phyloP scores from a whole-genome alignment of 1,140 invertebrate genomes.

The Phymorhynchus buccinoides region DNA sequence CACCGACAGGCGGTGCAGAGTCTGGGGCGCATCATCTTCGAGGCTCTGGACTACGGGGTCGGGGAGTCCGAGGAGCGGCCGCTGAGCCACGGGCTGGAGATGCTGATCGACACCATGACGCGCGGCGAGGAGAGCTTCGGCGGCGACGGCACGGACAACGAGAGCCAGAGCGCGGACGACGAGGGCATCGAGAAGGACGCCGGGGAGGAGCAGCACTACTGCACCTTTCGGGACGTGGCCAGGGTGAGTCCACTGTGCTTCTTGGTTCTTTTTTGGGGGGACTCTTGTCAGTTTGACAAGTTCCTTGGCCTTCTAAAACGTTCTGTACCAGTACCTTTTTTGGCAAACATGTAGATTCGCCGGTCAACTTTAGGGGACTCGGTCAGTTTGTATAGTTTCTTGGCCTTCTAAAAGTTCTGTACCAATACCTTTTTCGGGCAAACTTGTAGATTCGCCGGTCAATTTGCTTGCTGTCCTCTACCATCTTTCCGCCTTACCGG shows the following conservation, averaged over 20 bases:
- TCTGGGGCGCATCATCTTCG: constrained; percentile 87
- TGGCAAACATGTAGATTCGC: no score
- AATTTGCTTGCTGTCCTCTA: no score
- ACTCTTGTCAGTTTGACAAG: no score
- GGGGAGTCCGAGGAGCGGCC: constrained; percentile 87
- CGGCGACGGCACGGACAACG: constrained; percentile 40
- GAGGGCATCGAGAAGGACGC: constrained; percentile 69
- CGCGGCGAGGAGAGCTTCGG: constrained; percentile 48
- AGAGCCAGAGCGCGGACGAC: constrained; percentile 62
- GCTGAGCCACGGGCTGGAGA: constrained; percentile 87
- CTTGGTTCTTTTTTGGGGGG: background rate
- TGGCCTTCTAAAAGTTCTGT: no score
- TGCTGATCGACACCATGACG: constrained; percentile 88
- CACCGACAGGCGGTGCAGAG: constrained; percentile 83
- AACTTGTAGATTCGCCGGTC: no score
- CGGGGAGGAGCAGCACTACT: constrained; percentile 52
- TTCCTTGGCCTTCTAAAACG: no score
- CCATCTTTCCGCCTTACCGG: no score
- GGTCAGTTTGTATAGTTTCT: no score
- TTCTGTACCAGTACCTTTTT: no score
- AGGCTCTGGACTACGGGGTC: constrained; percentile 89
- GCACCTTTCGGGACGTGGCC: constrained; percentile 67
- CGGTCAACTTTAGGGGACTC: no score
- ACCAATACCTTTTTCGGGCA: no score
- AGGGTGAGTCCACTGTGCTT: constrained; percentile 60